Evolutionary conservation across 2,888 invertebrate genomes (phyloP), one percentile per base, ranked within the genome.

Genomic region (Cheilosia impressa): DNA sequence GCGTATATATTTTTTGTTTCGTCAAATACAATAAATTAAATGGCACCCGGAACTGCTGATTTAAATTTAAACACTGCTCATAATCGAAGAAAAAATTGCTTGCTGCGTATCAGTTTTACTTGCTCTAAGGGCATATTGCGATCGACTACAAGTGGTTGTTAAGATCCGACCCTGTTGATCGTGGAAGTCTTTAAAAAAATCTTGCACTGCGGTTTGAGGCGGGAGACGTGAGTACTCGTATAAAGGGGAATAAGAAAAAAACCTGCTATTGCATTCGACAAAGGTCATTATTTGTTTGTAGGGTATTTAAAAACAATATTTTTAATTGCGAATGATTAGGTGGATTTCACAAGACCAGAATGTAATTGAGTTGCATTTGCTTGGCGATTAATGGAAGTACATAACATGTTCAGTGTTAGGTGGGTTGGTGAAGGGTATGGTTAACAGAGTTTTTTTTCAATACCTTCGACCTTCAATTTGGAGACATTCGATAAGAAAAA

Each of bases 21-120:
- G 53, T 22, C 10, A 50, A 22, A 50, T 19, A 0, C 31, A 22
- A 50, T 50, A 50, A 50, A 13, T 19, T 22, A 13, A 22, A 13
- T 10, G 27, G 31, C 41, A 80, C 60, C 60, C 66, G 79, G 73
- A 80, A 79, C 73, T 66, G 13, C 22, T 50, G 22, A 4, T 50
- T 22, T 10, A 50, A 52, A 27, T 7, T 50, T 15, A 19, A 17
- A 31, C 31, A 34, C 22, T 19, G 5, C 9, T 27, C 5, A 45
- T 10, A 22, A 22, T 19, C 22, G 7, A 4, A 13, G 4, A 5
- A 24, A 13, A 5, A 4, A 24, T 24, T 52, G 6, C 24, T 24
- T 24, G 4, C 5, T 24, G 22, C 22, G 17, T 50, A 13, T 19
- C 13, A 4, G 22, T 50, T 22, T 22, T 22, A 50, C 50, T 50